Evolutionary conservation across 2,888 invertebrate genomes (phyloP).

Genomic region (Eudemis profundana): DNA sequence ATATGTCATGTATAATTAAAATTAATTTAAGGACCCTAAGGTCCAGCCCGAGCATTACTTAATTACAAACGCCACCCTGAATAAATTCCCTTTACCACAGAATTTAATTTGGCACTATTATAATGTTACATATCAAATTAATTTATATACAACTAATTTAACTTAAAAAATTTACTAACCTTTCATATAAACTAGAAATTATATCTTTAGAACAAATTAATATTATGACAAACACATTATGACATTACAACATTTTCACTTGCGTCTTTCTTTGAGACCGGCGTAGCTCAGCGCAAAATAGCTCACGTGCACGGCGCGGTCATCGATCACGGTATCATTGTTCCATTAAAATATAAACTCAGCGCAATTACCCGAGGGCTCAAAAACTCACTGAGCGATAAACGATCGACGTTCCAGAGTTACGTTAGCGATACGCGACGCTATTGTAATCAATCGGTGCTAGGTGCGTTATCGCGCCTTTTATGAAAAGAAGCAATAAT

Average conservation of each 20-base stretch:
- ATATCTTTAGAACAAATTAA: too few species aligned
- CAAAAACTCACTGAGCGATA: constrained; percentile 52
- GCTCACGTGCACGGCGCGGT: constrained; percentile 56
- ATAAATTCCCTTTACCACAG: too few species aligned
- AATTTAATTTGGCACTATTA: too few species aligned
- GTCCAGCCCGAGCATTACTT: too few species aligned
- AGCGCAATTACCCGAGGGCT: constrained; percentile 55
- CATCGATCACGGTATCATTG: constrained; percentile 61
- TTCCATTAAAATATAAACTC: constrained; percentile 62
- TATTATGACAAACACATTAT: not conserved
- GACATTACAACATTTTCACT: constrained; percentile 28
- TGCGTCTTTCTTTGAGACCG: constrained; percentile 35
- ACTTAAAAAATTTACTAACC: too few species aligned
- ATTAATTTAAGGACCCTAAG: too few species aligned
- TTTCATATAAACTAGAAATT: too few species aligned
- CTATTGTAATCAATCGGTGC: not conserved
- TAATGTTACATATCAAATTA: too few species aligned
- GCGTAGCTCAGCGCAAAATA: constrained; percentile 50
- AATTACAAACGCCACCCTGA: too few species aligned
- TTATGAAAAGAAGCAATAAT: not conserved
- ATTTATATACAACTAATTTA: too few species aligned
- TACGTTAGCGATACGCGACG: constrained; percentile 39
- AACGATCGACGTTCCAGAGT: constrained; percentile 54
- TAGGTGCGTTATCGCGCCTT: not conserved
- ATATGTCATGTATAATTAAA: too few species aligned